These are phyloP conservation scores for Phortica okadai DNA, from an alignment of 2,888 invertebrate species.

Conservation along the genomic window DNA sequence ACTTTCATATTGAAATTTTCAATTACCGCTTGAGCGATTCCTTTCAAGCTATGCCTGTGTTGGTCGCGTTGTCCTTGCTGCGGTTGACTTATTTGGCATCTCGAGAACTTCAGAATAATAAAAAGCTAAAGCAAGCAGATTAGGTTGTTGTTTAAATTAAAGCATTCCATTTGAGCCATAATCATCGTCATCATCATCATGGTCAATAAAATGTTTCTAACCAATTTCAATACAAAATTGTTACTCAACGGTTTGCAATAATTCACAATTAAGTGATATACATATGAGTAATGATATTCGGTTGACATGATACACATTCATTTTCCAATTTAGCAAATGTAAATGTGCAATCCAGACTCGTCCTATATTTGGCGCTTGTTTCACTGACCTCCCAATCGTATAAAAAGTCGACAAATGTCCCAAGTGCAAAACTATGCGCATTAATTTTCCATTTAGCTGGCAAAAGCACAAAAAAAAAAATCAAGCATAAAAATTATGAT, in stretches of 20 bases:
- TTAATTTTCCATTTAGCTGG: conserved; percentile 16
- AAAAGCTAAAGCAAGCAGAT: background rate
- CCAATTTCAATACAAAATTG: background rate
- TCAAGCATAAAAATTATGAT: conserved; percentile 8
- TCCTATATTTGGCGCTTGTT: background rate
- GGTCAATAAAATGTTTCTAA: too few species aligned
- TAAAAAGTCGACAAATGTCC: conserved; percentile 16
- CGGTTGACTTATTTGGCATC: background rate
- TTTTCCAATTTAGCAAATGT: background rate
- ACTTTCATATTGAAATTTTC: background rate
- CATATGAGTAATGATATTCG: background rate
- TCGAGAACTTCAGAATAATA: background rate
- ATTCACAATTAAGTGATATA: background rate
- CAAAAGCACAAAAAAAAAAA: background rate
- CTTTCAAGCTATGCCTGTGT: background rate
- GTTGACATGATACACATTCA: background rate
- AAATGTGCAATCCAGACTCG: background rate
- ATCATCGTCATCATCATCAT: too few species aligned
- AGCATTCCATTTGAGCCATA: too few species aligned
- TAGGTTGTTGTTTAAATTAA: background rate
- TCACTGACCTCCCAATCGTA: conserved; percentile 2
- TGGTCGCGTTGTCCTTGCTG: background rate
- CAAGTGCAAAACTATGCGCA: conserved; percentile 6
- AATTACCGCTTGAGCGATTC: background rate
- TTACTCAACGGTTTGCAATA: background rate